Conservation (phyloP, 2,888 invertebrate species). For the Cabera pusaria region DNA sequence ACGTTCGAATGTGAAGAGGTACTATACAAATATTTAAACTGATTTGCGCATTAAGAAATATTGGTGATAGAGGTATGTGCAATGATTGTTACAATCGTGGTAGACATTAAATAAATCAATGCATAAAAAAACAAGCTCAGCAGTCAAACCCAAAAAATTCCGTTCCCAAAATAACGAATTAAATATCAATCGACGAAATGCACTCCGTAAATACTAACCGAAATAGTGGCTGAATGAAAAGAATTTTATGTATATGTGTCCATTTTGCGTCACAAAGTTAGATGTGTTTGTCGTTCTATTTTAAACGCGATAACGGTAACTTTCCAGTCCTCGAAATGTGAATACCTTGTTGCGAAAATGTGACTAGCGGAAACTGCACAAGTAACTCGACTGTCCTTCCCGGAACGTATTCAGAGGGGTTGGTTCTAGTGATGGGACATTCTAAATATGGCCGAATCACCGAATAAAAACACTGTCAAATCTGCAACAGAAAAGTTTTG, state of each 20-base stretch:
- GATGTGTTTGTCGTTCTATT: slow-evolving; percentile 80
- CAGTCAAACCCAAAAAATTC: no score
- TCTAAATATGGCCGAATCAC: slow-evolving; percentile 5
- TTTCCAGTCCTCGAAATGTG: slow-evolving; percentile 82
- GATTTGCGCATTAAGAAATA: no score
- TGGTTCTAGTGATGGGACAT: slow-evolving; percentile 14
- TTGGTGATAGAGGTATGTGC: no score
- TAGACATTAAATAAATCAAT: no score
- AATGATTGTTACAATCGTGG: no score
- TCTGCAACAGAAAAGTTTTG: no score
- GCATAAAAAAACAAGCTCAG: no score
- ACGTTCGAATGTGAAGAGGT: no score
- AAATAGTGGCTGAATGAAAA: slow-evolving; percentile 40
- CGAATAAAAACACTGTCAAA: no score
- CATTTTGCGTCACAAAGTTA: slow-evolving; percentile 81
- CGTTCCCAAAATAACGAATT: no score
- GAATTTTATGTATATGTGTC: slow-evolving; percentile 56
- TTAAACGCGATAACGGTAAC: slow-evolving; percentile 82
- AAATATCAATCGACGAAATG: no score
- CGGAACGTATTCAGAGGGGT: slow-evolving; percentile 48
- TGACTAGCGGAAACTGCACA: slow-evolving; percentile 82
- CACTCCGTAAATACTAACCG: slow-evolving; percentile 39
- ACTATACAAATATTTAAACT: no score
- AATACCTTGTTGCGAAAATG: slow-evolving; percentile 83
- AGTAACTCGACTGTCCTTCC: slow-evolving; percentile 74